Percentiles rank a stretch among this genome's conserved stretches.
Evolutionary conservation across 2,113 vertebrate genomes (phyloP).

Genomic region (Crocuta crocuta): DNA sequence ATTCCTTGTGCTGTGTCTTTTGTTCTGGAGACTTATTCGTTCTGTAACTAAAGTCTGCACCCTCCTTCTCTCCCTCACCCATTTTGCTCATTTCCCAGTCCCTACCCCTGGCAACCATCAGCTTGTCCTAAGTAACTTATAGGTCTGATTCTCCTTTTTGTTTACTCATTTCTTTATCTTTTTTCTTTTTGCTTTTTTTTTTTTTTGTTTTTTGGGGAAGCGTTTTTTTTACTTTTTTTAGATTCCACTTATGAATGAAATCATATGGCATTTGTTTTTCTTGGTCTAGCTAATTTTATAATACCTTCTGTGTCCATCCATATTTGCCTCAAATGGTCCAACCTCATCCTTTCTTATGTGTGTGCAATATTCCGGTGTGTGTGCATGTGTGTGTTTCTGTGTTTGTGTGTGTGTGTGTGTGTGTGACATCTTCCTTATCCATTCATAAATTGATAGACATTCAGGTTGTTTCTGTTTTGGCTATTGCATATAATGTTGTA

Average conservation of each 20-base stretch:
- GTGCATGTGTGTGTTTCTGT: neutral
- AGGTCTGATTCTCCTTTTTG: neutral
- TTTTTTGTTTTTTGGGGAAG: neutral
- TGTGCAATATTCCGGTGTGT: neutral
- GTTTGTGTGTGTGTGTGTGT: no score
- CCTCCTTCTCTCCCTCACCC: neutral
- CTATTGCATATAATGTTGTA: neutral
- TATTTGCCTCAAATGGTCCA: neutral
- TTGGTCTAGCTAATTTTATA: neutral
- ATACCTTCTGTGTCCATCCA: neutral
- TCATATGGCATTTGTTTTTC: neutral
- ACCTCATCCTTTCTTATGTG: neutral
- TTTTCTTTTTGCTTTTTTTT: neutral
- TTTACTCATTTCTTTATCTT: neutral
- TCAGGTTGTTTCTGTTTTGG: neutral
- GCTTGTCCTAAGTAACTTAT: neutral
- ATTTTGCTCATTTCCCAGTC: neutral
- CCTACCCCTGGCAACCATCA: neutral
- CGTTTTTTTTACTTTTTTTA: neutral
- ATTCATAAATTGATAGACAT: neutral
- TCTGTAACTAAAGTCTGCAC: neutral
- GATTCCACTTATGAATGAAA: neutral
- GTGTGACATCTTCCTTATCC: neutral
- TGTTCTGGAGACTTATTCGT: neutral
- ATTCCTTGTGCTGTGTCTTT: neutral